Base-by-base conservation (phyloP, 2,113 vertebrate genomes). In the Hippocampus comes region DNA sequence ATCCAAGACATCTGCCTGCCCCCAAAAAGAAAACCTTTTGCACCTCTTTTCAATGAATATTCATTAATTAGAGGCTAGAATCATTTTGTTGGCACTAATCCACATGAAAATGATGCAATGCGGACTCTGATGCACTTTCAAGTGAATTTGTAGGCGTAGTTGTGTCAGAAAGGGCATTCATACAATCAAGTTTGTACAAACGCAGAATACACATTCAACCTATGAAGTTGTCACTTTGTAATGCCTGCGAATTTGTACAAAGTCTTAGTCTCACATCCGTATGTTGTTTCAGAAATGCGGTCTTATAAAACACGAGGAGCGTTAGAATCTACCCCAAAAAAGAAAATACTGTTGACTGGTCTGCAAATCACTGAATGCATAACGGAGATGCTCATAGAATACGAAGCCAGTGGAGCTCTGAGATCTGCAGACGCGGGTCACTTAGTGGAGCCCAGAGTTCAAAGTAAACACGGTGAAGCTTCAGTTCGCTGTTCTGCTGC, bases 1-100 rank as follows among this genome's bases (percentile, higher is more conserved):
- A 51, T 73, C 63, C 9, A 55, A 77, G 46, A 25, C 55, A 76
- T 71, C 23, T 73, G 30, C 48, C 2, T 4, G 21, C 10, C 71
- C 8, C 1, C 21, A 15, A 48, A 46, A 46, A 46, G 12, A 21
- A 23, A 43, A 43, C 12, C n/a, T 43, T 43, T 25, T 41, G 56
- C 41, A 1, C 8, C 17, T 51, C 20, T 55, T 51, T 55, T 55
- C 9, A 55, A 55, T 55, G 9, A 55, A 55, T 55, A 55, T n/a
- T 8, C 17, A 18, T 18, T 6, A 51, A 51, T 51, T 55, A 55
- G 17, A 51, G 48, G 48, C 5, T 51, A 14, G 48, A 51, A 20
- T 51, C 15, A 10, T 55, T 55, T 21, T n/a, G 20, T 55, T 10
- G 20, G 48, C 48, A 51, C 17, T 20, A 20, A 51, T 4, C 17